Evolutionary conservation across 2,113 vertebrate species (phyloP).

Genomic region (Zosterops hypoxanthus): DNA sequence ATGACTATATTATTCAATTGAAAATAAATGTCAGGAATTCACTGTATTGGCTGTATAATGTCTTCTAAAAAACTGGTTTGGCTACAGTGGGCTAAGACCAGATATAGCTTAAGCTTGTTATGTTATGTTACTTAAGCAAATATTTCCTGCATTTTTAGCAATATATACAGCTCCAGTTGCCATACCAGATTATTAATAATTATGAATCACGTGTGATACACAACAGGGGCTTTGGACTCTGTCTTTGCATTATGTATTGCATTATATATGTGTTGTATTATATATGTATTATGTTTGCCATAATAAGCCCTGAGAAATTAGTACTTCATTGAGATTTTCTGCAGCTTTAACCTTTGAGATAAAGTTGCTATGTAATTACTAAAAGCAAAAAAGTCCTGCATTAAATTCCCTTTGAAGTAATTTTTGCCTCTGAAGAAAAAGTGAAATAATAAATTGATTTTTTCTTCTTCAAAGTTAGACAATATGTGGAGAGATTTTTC

Average conservation of each 20-base stretch:
- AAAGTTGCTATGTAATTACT: not conserved
- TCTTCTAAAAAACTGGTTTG: not conserved
- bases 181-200: not conserved
- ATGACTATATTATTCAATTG: not conserved
- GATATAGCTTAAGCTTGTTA: not conserved
- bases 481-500: not conserved
- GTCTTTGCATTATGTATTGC: not conserved
- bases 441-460: not conserved
- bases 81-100: not conserved
- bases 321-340: not conserved
- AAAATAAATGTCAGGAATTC: not conserved
- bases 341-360: not conserved
- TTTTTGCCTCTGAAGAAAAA: not conserved
- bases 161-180: not conserved
- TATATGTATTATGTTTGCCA: not conserved
- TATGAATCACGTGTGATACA: not conserved
- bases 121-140: not conserved
- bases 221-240: not conserved
- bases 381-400: not conserved
- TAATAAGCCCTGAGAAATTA: not conserved
- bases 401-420: not conserved
- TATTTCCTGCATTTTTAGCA: not conserved
- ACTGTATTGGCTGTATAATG: not conserved
- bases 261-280: not conserved
- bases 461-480: not conserved